Conservation (phyloP, 1,140 invertebrate genomes). For the Drosophila novamexicana region DNA sequence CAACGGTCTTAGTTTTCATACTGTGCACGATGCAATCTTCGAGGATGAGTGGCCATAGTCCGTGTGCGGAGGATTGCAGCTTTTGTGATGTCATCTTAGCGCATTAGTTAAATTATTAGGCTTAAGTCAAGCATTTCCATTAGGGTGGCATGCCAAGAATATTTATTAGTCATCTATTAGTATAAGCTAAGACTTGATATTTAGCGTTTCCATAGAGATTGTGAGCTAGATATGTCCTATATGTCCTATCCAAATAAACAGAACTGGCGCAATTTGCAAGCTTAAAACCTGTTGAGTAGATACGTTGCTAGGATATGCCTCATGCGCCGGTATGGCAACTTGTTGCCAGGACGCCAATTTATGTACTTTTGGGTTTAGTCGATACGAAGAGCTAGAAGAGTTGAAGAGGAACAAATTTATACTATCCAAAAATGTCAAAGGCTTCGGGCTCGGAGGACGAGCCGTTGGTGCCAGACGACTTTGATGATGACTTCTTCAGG, state of each 20-base stretch:
- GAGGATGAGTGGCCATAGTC: slow-evolving; percentile 79
- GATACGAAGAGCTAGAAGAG: slow-evolving; percentile 24
- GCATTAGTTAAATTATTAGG: slow-evolving; percentile 28
- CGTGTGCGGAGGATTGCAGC: slow-evolving; percentile 17
- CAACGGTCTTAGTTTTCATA: slow-evolving; percentile 92
- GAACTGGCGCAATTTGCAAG: slow-evolving; percentile 3
- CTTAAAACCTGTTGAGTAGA: slow-evolving; percentile 37
- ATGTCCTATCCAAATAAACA: slow-evolving; percentile 25
- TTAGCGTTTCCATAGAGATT: slow-evolving; percentile 46
- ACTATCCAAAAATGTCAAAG: slow-evolving; percentile 59
- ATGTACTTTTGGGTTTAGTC: slow-evolving; percentile 47
- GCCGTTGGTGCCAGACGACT: slow-evolving; percentile 77
- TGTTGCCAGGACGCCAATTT: slow-evolving; percentile 61
- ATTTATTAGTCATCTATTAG: slow-evolving; percentile 17
- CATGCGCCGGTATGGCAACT: slow-evolving; percentile 62
- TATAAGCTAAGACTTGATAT: slow-evolving; percentile 16
- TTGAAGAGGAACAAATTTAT: background rate
- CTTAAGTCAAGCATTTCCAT: slow-evolving; percentile 22
- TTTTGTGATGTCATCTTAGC: slow-evolving; percentile 54
- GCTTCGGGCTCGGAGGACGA: slow-evolving; percentile 81
- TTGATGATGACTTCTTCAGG: slow-evolving; percentile 77
- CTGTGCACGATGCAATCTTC: slow-evolving; percentile 85
- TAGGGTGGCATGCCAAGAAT: background rate
- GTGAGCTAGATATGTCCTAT: slow-evolving; percentile 7
- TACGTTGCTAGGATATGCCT: slow-evolving; percentile 37